Evolutionary conservation across 2,113 vertebrate species (phyloP).

Genomic region (Eupsittula cactorum): DNA sequence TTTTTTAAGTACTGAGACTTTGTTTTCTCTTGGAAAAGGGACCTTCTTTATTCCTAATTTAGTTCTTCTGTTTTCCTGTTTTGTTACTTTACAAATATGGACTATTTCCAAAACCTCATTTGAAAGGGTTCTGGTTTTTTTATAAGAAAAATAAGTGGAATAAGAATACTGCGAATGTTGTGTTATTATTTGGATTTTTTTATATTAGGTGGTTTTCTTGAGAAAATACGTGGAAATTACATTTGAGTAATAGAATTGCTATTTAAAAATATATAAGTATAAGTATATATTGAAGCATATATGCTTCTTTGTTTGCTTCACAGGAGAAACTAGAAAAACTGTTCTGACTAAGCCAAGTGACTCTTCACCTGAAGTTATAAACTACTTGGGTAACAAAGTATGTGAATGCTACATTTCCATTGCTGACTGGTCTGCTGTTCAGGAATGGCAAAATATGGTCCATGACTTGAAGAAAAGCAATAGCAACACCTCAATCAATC

Average conservation of each 20-base stretch:
- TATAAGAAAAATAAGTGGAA: neutral
- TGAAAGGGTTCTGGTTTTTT: neutral
- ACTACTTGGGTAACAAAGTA: slow-evolving; percentile 93
- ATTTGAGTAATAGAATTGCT: neutral
- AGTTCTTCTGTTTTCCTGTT: neutral
- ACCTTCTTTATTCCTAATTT: neutral
- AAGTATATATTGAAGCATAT: neutral
- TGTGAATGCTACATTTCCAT: slow-evolving; percentile 94
- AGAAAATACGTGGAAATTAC: neutral
- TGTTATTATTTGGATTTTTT: neutral
- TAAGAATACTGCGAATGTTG: neutral
- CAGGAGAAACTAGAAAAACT: slow-evolving; percentile 91
- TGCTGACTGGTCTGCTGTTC: slow-evolving; percentile 91
- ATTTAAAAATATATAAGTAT: neutral
- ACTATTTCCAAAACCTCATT: neutral
- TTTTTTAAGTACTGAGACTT: neutral
- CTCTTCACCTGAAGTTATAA: slow-evolving; percentile 91
- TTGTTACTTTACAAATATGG: neutral
- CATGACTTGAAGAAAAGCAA: slow-evolving; percentile 87
- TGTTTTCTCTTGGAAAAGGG: neutral
- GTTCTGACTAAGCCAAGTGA: slow-evolving; percentile 90
- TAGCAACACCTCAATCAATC: slow-evolving; percentile 81
- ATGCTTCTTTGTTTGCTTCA: neutral
- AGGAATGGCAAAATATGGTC: slow-evolving; percentile 92
- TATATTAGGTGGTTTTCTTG: neutral